Conservation (phyloP, 2,888 invertebrate species). For the Macaria liturata region DNA sequence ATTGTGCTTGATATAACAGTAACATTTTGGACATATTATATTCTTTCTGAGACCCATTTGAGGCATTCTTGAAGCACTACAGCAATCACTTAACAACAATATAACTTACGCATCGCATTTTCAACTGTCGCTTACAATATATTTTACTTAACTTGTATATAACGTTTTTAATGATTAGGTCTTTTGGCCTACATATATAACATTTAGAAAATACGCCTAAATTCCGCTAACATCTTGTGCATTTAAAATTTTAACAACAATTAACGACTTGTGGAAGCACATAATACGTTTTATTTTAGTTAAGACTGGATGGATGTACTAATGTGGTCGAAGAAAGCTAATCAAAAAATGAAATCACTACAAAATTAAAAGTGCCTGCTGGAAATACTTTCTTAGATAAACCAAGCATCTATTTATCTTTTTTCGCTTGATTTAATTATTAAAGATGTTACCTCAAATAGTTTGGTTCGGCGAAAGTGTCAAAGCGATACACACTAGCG, state of each 20-base stretch:
- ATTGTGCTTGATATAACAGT: no score
- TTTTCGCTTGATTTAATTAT: no score
- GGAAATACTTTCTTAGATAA: no score
- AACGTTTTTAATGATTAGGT: slow-evolving; percentile 28
- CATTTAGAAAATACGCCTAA: slow-evolving; percentile 39
- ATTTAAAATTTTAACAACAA: slow-evolving; percentile 51
- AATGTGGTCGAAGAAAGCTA: slow-evolving; percentile 5
- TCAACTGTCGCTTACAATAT: slow-evolving; percentile 22
- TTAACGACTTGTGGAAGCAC: slow-evolving; percentile 69
- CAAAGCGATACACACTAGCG: no score
- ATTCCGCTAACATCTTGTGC: slow-evolving; percentile 42
- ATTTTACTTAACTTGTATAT: slow-evolving; percentile 25
- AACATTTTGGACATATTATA: no score
- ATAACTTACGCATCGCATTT: slow-evolving; percentile 14
- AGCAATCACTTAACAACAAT: slow-evolving; percentile 21
- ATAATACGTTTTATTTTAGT: slow-evolving; percentile 47
- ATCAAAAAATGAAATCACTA: no score
- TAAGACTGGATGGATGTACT: slow-evolving; percentile 26
- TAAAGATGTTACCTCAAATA: no score
- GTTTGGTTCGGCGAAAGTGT: no score
- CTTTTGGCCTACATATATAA: slow-evolving; percentile 32
- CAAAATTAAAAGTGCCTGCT: no score
- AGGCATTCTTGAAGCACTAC: not conserved
- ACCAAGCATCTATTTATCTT: not conserved
- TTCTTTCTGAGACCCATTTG: no score